phyloP scores from a whole-genome alignment of 2,888 invertebrate genomes.

The Dasysyrphus tricinctus region DNA sequence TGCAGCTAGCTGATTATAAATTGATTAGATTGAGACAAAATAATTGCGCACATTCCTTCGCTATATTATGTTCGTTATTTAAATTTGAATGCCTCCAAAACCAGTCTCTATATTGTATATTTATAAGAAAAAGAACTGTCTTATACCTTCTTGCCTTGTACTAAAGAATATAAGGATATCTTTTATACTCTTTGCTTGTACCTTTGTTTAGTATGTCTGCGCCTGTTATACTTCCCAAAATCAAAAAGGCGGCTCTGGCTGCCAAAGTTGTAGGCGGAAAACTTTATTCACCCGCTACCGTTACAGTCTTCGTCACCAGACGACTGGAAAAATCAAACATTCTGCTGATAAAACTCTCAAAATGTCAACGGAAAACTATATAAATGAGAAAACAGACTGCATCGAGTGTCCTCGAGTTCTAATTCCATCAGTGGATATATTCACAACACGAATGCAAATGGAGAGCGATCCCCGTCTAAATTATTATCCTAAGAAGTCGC shows the following conservation, averaged over 20 bases:
- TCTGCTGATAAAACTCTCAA: constrained; percentile 61
- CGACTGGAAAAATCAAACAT: constrained; percentile 53
- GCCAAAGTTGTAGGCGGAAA: constrained; percentile 9
- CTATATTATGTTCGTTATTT: too few species aligned
- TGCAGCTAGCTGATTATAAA: too few species aligned
- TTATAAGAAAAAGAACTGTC: too few species aligned
- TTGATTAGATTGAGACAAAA: too few species aligned
- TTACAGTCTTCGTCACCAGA: too few species aligned
- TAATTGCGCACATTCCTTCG: too few species aligned
- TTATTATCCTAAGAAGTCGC: constrained; percentile 61
- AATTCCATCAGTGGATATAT: constrained; percentile 61
- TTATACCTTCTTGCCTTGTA: too few species aligned
- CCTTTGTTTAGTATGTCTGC: neutral
- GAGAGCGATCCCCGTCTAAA: constrained; percentile 63
- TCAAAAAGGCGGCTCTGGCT: neutral
- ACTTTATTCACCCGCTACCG: neutral
- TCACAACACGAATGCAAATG: constrained; percentile 69
- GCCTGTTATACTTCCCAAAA: neutral
- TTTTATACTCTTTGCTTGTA: too few species aligned
- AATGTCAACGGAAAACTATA: constrained; percentile 56
- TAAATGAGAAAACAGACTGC: constrained; percentile 40
- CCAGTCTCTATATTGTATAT: too few species aligned
- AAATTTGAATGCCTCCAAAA: too few species aligned
- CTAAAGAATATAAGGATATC: too few species aligned
- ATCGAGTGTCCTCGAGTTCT: constrained; percentile 54